A percentile compares a stretch with the other conserved stretches of the same genome.
phyloP scores from a whole-genome alignment of 2,888 invertebrate species.

The Lathronympha strigana region DNA sequence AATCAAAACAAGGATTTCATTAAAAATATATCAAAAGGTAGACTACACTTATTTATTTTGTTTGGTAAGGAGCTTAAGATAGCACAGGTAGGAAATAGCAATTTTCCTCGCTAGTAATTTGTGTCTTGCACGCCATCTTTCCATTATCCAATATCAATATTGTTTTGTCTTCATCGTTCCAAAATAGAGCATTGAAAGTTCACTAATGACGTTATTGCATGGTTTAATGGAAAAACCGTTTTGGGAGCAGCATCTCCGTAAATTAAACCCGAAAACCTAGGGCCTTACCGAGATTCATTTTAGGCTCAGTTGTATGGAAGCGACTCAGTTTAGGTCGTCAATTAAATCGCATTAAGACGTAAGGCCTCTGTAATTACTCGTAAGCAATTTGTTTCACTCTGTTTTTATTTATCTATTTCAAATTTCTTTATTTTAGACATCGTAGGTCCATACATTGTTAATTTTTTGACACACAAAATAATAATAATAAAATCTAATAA shows the following conservation, averaged over 20 bases:
- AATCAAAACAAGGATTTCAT: background rate
- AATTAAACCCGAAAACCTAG: too few species aligned
- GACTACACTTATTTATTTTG: slow-evolving; percentile 30
- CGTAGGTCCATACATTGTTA: too few species aligned
- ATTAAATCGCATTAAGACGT: too few species aligned
- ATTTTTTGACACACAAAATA: too few species aligned
- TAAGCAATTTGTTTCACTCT: too few species aligned
- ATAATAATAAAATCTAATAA: too few species aligned
- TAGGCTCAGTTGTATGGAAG: background rate
- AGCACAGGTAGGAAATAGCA: slow-evolving; percentile 74
- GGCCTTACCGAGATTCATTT: too few species aligned
- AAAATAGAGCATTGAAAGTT: slow-evolving; percentile 68
- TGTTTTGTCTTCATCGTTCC: slow-evolving; percentile 78
- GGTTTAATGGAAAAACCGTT: slow-evolving; percentile 54
- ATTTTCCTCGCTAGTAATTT: slow-evolving; percentile 74
- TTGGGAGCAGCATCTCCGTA: slow-evolving; percentile 21
- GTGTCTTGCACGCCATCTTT: slow-evolving; percentile 77
- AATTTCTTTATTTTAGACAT: too few species aligned
- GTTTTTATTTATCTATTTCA: too few species aligned
- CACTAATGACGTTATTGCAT: slow-evolving; percentile 76
- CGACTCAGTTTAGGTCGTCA: too few species aligned
- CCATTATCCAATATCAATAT: slow-evolving; percentile 82
- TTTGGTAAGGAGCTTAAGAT: slow-evolving; percentile 65
- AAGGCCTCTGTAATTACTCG: too few species aligned
- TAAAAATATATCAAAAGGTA: slow-evolving; percentile 11